Base-by-base conservation (phyloP, 2,888 invertebrate genomes). In the Drosophila diplacantha region DNA sequence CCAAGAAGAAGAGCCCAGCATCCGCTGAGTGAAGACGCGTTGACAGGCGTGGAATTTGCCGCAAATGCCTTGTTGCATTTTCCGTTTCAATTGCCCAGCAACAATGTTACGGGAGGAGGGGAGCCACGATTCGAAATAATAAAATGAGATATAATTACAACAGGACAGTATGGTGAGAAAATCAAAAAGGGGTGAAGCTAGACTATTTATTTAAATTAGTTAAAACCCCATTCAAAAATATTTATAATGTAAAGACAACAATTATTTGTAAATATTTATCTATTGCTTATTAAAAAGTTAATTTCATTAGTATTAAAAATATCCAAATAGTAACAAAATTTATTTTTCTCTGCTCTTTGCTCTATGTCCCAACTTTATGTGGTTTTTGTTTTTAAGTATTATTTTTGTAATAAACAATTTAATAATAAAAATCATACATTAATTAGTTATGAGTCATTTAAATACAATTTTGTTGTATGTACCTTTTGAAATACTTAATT, bases 1-100 rank as follows among this genome's bases (percentile, higher is more conserved):
- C 60, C 41, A 69, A 62, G 67, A 65, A 34, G 55, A 41, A 38
- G 57, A 49, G 31, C 44, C 31, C 44, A 35, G 41, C 49, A 38
- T 44, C 50, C 51, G 72, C 32, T 69, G 72, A 81, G 67, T 75
- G 74, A 78, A 52, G 59, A 56, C 52, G 51, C 59, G 79, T 41
- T 83, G 80, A 83, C 80, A 83, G 76, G 53, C 68, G 74, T 61
- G 76, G 76, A 74, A 83, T 83, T 78, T 68, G 41, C 65, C 41
- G 47, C 68, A 70, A 66, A 69, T 72, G 64, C 47, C 53, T 57
- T 62, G 63, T 49, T 57, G 60, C 44, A 44, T 44, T 51, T 35
- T 52, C 26, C 41, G 14, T 34, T 54, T 62, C 55, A 41, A 51
- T 32, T 50, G 37, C 34, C n/a, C 35, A 35, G 31, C n/a, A 12